Evolutionary conservation across 1,140 invertebrate genomes (phyloP), one percentile per base, ranked within the genome.

Genomic region (Drosophila biarmipes): DNA sequence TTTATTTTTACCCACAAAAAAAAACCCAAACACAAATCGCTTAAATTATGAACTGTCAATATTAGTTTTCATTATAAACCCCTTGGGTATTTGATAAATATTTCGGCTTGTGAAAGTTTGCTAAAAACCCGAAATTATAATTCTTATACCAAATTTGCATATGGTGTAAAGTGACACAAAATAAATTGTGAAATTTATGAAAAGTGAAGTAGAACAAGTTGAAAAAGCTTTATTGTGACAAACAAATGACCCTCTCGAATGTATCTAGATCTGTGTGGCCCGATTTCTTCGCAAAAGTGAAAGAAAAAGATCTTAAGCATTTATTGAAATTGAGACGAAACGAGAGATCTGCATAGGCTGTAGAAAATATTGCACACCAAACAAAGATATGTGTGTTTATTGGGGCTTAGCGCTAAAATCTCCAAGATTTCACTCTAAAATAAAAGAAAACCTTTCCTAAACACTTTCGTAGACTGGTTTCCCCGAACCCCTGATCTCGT

Each of bases 91-190:
- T 52, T 52, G 37, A 37, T 21, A 31, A 40, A 48, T 37, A 46
- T 46, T 24, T 75, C 40, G 51, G 27, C 40, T 73, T 86, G 78
- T 86, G 81, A 86, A 86, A 86, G 81, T 86, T 77, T 46, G 17
- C 27, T 31, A 37, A 40, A 45, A 21, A 27, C 46, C 49, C 19
- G 15, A 21, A 57, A 62, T 73, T 74, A 59, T 31, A 61, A 80
- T 85, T 86, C 81, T 86, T 40, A 63, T 42, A 21, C 15, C 52
- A 61, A 80, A 73, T 73, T 53, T 48, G 69, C 77, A 74, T 57
- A 61, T 59, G 61, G 68, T 82, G 63, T 85, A 31, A 73, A 62
- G 31, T 34, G 43, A 34, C 59, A 45, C 45, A 42, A 19, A 64
- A 77, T 57, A 69, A 56, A 84, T 79, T 68, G 71, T 75, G 61